Conservation (phyloP, 1,140 invertebrate genomes). For the Tyrophagus putrescentiae region DNA sequence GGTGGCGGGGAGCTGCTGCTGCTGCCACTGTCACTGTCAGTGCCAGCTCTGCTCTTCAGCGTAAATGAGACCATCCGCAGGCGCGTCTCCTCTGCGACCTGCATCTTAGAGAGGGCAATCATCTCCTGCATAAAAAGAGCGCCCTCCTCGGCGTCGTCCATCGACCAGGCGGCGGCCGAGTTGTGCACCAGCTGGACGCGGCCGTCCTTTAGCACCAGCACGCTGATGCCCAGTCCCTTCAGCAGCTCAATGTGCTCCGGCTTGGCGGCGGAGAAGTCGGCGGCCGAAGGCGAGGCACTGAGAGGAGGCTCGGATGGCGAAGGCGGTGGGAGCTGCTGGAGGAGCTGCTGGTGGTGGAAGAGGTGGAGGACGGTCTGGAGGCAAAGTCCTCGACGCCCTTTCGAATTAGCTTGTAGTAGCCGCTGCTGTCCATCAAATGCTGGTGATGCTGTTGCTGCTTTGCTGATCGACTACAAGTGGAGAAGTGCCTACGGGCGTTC, state of each 20-base stretch:
- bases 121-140: conserved; percentile 93
- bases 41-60: too few species aligned
- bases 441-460: too few species aligned
- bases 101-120: conserved; percentile 67
- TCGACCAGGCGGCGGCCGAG: conserved; percentile 54
- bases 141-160: conserved; percentile 76
- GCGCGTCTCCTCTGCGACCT: conserved; percentile 31
- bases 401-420: conserved; percentile 15
- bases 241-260: conserved; percentile 72
- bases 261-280: conserved; percentile 56
- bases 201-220: conserved; percentile 72
- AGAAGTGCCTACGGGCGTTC: too few species aligned
- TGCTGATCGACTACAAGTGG: neutral
- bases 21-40: too few species aligned
- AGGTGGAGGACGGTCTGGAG: neutral
- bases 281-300: conserved; percentile 31
- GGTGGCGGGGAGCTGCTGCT: too few species aligned
- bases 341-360: neutral
- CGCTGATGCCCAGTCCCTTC: conserved; percentile 82
- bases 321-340: neutral
- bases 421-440: neutral
- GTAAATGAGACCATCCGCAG: conserved; percentile 26
- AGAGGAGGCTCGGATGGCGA: neutral
- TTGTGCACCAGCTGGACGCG: conserved; percentile 71
- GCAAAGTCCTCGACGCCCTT: conserved; percentile 15